Evolutionary conservation across 2,888 invertebrate genomes (phyloP), one percentile per base, ranked within the genome.

Genomic region (Eumacrocentrus americanus): DNA sequence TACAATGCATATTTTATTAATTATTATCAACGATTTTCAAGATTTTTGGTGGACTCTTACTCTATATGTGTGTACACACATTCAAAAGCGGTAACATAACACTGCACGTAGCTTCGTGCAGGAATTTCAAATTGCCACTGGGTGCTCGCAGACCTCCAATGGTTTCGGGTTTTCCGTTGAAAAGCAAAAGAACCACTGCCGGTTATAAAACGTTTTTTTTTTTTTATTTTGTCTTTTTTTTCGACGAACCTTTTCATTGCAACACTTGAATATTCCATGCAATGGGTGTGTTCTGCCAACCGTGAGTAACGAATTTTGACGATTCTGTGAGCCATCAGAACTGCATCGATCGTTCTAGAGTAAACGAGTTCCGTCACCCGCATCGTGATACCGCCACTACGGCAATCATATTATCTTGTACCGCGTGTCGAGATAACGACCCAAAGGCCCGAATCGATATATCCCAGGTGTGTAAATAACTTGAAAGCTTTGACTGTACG

Each of bases 61-160:
- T n/a, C n/a, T n/a, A n/a, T n/a, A n/a, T n/a, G n/a, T n/a, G n/a
- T n/a, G n/a, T n/a, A n/a, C n/a, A n/a, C n/a, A n/a, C n/a, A n/a
- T n/a, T n/a, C n/a, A n/a, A n/a, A 16, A 42, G 18, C 14, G 11
- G 42, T 42, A 18, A 20, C 35, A 50, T 50, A 34, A 50, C 25
- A 50, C 34, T 34, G 16, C 18, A 50, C 29, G 16, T 25, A 35
- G 18, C 34, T 35, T 14, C 35, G 35, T 35, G 34, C 34, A 18
- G 50, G 50, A 50, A 50, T 50, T 50, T 35, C 34, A 50, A 50
- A 34, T 50, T 50, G 25, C 25, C 34, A 34, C 34, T 50, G 1
- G 14, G 3, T 47, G 20, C 9, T 44, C 20, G 12, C 16, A 38
- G 6, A 16, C 25, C 12, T 18, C 11, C 50, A 16, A 50, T 29